Conservation (phyloP, 2,888 invertebrate genomes). For the Zonitis immaculata region DNA sequence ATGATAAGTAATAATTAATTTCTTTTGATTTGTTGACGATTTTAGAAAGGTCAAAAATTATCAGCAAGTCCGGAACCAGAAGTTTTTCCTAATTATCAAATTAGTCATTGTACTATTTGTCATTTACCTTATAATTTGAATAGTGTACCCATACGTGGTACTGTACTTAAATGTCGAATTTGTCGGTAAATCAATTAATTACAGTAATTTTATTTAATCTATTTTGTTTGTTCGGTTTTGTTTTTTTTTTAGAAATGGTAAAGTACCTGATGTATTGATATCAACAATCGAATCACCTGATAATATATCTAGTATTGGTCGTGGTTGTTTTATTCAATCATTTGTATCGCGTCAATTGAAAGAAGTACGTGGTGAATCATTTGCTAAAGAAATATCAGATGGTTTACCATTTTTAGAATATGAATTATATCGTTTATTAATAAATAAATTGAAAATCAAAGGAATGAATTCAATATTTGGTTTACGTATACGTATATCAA, state of each 20-base stretch:
- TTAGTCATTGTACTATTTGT: slow-evolving; percentile 47
- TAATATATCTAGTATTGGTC: slow-evolving; percentile 67
- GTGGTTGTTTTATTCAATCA: slow-evolving; percentile 64
- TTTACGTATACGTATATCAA: slow-evolving; percentile 62
- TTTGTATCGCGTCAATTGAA: slow-evolving; percentile 74
- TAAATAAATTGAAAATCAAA: slow-evolving; percentile 87
- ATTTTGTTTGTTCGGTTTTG: slow-evolving; percentile 6
- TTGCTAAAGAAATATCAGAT: slow-evolving; percentile 92
- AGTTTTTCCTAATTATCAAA: slow-evolving; percentile 13
- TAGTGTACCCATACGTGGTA: slow-evolving; percentile 68
- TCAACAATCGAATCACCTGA: slow-evolving; percentile 84
- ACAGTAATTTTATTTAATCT: too few relatives aligned
- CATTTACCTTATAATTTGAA: slow-evolving; percentile 81
- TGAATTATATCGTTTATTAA: slow-evolving; percentile 84
- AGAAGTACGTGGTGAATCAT: slow-evolving; percentile 75
- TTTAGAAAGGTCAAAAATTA: slow-evolving; percentile 33
- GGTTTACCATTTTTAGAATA: slow-evolving; percentile 94
- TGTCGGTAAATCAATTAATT: slow-evolving; percentile 55
- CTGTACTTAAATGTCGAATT: slow-evolving; percentile 65
- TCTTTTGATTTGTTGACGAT: background rate
- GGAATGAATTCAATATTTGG: slow-evolving; percentile 95
- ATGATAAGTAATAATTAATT: too few relatives aligned
- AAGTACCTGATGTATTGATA: slow-evolving; percentile 87
- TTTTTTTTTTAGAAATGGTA: slow-evolving; percentile 60
- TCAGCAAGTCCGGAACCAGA: slow-evolving; percentile 45